Evolutionary conservation across 2,113 vertebrate genomes (phyloP), one percentile per base, ranked within the genome.

Genomic region (Cebidichthys violaceus): DNA sequence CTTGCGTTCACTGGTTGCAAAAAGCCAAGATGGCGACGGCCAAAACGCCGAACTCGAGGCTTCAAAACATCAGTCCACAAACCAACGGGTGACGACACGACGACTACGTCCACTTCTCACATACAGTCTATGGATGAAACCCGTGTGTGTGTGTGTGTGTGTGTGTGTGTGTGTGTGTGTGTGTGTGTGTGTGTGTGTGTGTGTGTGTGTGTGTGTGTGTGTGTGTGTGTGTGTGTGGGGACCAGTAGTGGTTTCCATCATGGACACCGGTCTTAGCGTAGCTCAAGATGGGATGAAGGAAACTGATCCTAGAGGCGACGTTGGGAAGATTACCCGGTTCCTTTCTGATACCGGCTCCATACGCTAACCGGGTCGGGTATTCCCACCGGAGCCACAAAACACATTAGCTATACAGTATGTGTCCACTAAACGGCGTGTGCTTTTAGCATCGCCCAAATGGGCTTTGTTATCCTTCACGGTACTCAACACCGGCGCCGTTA

Each of bases 391-490:
- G 62, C 52, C 37, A 22, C 52, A 47, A 57, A 17, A 4, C 52
- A 47, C 3, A 70, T 33, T 60, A 76, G 77, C 74, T 62, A n/a
- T 84, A 45, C 43, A 15, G 43, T 45, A 89, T 22, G 57, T 39
- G 72, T 77, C 37, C 70, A 79, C 24, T 60, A 71, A 70, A 72
- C 14, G 52, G 43, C 31, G 24, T 9, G 17, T 60, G 70, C 59
- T 9, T 45, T 70, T 35, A 83, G 68, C 35, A 9, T 27, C 5
- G 27, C 68, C 68, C 62, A 60, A 75, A 84, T n/a, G 39, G 45
- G 62, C 64, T 77, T 35, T 27, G 43, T 82, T 88, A 82, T 45
- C 62, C 72, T 77, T 52, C 0, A 4, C 60, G 72, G 62, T 67
- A 43, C 76, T 75, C 65, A 77, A 77, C 77, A 62, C 57, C 22